These are phyloP conservation scores for Mus musculus DNA, from an alignment of 2,113 vertebrate species.

Conservation along the genomic window DNA sequence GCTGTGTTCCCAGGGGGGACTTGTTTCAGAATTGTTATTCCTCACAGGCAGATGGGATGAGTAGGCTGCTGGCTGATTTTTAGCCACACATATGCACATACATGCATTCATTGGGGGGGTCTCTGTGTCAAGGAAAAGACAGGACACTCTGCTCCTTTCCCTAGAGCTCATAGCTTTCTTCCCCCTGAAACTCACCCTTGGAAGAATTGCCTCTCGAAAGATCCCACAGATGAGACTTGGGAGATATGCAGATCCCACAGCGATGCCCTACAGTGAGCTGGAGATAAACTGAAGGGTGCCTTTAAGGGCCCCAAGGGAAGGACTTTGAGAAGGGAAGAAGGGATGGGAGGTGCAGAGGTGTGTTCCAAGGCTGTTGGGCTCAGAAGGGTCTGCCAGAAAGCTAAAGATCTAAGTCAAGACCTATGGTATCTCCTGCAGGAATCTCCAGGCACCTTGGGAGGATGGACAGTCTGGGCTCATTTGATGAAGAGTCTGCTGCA, in stretches of 20 bases:
- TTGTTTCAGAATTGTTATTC: background rate
- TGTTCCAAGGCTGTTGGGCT: background rate
- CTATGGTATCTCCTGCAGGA: background rate
- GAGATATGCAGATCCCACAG: background rate
- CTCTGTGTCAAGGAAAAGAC: background rate
- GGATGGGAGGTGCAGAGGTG: background rate
- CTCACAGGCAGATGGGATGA: background rate
- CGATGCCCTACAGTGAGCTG: background rate
- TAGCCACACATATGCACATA: background rate
- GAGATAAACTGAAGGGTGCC: background rate
- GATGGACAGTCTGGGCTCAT: background rate
- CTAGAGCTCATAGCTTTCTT: background rate
- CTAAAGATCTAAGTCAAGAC: background rate
- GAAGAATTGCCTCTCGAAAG: conserved; percentile 5
- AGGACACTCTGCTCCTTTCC: background rate
- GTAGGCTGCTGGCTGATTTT: background rate
- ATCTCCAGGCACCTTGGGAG: background rate
- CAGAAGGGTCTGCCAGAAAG: background rate
- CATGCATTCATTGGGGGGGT: background rate
- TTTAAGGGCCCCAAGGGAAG: background rate
- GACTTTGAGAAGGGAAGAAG: background rate
- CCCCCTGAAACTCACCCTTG: background rate
- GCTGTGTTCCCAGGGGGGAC: background rate
- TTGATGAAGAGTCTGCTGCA: background rate
- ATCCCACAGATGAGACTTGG: background rate